Evolutionary conservation across 2,113 vertebrate species (phyloP).

Genomic region (Seriola quinqueradiata): DNA sequence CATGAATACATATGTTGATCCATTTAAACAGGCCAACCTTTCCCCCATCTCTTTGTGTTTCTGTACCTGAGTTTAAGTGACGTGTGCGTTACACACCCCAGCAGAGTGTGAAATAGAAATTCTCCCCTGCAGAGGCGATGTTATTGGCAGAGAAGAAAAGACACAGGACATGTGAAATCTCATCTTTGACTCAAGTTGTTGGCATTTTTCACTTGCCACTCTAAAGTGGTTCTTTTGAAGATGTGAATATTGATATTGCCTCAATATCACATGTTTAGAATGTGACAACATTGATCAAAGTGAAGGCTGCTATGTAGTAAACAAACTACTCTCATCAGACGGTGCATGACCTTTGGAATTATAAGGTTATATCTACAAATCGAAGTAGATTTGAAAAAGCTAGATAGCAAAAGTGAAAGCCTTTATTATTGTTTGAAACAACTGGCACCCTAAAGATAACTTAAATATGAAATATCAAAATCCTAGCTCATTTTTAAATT

Average conservation of each 20-base stretch:
- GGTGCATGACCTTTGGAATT: background rate
- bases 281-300: background rate
- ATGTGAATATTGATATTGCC: background rate
- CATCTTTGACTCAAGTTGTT: slow-evolving; percentile 50
- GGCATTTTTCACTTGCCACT: slow-evolving; percentile 12
- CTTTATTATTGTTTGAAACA: background rate
- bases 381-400: background rate
- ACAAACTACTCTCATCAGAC: background rate
- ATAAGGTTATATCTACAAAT: background rate
- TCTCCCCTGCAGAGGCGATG: slow-evolving; percentile 52
- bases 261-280: background rate
- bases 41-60: slow-evolving; percentile 1
- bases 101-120: slow-evolving; percentile 83
- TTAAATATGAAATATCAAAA: background rate
- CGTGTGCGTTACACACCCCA: slow-evolving; percentile 63
- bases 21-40: slow-evolving; percentile 4
- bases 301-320: background rate
- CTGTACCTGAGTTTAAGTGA: slow-evolving; percentile 57
- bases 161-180: slow-evolving; percentile 53
- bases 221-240: slow-evolving; percentile 5
- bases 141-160: slow-evolving; percentile 63
- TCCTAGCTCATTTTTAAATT: background rate
- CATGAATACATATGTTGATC: slow-evolving; percentile 63
- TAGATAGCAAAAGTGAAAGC: background rate
- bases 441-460: background rate